Base-by-base conservation (phyloP, 2,797 vertebrate species). In the Cynopterus sphinx region DNA sequence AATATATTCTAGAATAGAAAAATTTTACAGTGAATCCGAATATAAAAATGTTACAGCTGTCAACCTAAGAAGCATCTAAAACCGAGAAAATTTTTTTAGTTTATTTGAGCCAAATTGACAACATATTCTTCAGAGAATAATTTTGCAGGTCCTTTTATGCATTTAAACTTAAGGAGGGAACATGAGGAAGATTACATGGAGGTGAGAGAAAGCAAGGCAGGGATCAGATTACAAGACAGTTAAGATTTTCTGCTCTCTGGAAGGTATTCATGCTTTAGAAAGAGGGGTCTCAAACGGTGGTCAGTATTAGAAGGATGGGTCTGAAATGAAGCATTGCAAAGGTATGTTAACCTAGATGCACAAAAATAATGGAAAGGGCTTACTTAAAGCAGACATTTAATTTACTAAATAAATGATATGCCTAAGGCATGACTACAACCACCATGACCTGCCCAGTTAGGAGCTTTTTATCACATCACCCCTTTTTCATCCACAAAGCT, bases 1-100 rank as follows among this genome's bases (percentile, higher is more conserved):
- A 89, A 92, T 8, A 31, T 71, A 88, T 83, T 86, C 17, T 84
- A 39, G 4, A 97, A 55, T 31, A 77, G 36, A 78, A 65, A 94
- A 88, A 12, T 24, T 8, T 28, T 31, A 49, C 0, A 51, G 70
- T 19, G 41, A n/a, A 41, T 67, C 8, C 41, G 36, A 95, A 57
- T 33, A 78, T 59, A 59, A 46, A 88, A 49, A 4, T 12, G 13
- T 46, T 26, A n/a, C 6, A 81, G 41, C 28, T 83, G 13, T 49
- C 61, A 49, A 67, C 5, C 2, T 33, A 83, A 36, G 43, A 51
- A 49, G 33, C 21, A 36, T 65, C 21, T n/a, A 33, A 51, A 49
- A 6, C 31, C 10, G 5, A 49, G 51, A 22, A 36, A 61, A 83
- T 51, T 15, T 65, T 49, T 83, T 51, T 4, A 63, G 59, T 49